Evolutionary conservation across 2,888 invertebrate species (phyloP).

Genomic region (Agrilus mali): DNA sequence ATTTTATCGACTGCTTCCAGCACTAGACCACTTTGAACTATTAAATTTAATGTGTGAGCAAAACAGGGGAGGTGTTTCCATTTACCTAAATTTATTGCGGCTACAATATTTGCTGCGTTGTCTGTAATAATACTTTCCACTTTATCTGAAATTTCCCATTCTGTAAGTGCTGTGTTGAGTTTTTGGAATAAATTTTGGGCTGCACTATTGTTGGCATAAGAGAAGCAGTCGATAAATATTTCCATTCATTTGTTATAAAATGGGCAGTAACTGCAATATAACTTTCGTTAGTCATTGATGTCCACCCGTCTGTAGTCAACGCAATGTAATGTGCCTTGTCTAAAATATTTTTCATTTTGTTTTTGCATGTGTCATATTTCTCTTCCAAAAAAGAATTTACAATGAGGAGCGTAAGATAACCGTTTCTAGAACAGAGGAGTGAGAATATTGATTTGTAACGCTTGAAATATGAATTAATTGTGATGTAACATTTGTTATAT

Average conservation of each 20-base stretch:
- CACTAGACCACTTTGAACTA: constrained; percentile 16
- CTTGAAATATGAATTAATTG: too few species aligned
- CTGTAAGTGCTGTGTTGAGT: constrained; percentile 6
- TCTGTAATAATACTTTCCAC: constrained; percentile 16
- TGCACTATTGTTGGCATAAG: constrained; percentile 13
- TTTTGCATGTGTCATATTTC: too few species aligned
- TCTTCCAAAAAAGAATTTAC: too few species aligned
- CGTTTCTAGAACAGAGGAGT: too few species aligned
- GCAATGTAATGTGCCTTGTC: constrained; percentile 13
- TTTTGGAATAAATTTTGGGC: constrained; percentile 11
- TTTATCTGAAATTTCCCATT: constrained; percentile 16
- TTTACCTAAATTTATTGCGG: constrained; percentile 13
- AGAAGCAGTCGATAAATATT: constrained; percentile 14
- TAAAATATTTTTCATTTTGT: too few species aligned
- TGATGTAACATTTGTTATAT: too few species aligned
- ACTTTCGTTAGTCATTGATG: constrained; percentile 19
- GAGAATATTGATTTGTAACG: too few species aligned
- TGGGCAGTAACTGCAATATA: constrained; percentile 21
- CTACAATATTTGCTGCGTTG: constrained; percentile 19
- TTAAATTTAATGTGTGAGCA: constrained; percentile 20
- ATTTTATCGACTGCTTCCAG: background rate
- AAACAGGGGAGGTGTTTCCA: constrained; percentile 19
- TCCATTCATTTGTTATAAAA: constrained; percentile 14
- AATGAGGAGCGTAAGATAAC: too few species aligned
- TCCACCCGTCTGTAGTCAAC: constrained; percentile 22